Evolutionary conservation across 2,888 invertebrate species (phyloP), one percentile per base, ranked within the genome.

Genomic region (Polydrusus pterygomalis): DNA sequence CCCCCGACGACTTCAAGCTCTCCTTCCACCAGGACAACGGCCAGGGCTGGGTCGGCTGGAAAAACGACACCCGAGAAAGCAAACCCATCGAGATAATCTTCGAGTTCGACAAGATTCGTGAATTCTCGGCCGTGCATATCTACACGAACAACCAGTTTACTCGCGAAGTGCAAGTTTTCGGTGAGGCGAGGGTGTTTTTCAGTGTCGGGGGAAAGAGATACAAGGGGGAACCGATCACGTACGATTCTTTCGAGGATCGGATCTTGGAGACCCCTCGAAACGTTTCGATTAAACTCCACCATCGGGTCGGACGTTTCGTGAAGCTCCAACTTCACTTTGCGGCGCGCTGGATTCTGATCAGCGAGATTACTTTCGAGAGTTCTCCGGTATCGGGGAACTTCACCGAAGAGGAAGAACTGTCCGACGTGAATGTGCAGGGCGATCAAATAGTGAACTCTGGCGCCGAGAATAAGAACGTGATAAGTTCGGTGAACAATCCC

Each of bases 11-110:
- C 86, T 93, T 93, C 86, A 91, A 92, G 84, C 87, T 90, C 83
- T 90, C 91, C 77, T 91, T 91, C 83, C 91, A 91, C 87, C 93
- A 90, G 86, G 75, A 71, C 13, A 38, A 64, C 0, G 91, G 92
- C 25, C 94, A 94, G 83, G 95, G 96, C 65, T 97, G 97, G 97
- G 93, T 97, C 38, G 97, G 97, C 0, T 97, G 97, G 97, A 91
- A 92, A 83, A 95, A 95, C 86, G 95, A 95, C 85, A 92, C 93
- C 1, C 89, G 92, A 3, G 88, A 89, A 54, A 91, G 92, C 74
- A 88, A 89, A 82, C 91, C 93, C 0, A 91, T 94, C 0, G 92
- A 92, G 81, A 89, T 95, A 80, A 90, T 90, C 74, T 94, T 94
- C 89, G 95, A 96, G 87, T 97, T 97, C 88, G 96, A 97, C 85